Conservation (phyloP, 1,140 invertebrate species). For the Melanaphis sacchari region DNA sequence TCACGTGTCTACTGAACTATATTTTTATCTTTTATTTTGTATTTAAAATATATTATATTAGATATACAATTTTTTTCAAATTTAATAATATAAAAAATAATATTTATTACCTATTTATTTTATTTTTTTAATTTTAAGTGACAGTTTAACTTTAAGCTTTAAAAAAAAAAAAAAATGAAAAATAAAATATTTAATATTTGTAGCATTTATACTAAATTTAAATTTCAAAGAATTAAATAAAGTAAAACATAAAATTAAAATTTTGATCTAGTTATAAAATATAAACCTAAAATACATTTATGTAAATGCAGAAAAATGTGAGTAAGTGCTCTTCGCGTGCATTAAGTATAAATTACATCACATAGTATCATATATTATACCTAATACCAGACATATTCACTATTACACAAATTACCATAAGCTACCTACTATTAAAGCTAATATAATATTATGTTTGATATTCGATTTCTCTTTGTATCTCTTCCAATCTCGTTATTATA, state of each 20-base stretch:
- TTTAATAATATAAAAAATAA: not conserved
- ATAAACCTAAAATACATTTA: not conserved
- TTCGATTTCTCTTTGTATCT: not conserved
- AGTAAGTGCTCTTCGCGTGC: not conserved
- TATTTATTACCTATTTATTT: not conserved
- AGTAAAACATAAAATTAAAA: not conserved
- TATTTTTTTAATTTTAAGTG: not conserved
- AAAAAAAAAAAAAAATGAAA: not conserved
- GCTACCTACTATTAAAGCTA: too few relatives aligned
- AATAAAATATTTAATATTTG: not conserved
- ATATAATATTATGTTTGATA: constrained; percentile 4
- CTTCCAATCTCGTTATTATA: not conserved
- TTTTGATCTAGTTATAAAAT: not conserved
- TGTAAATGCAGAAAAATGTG: not conserved
- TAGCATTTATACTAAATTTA: not conserved
- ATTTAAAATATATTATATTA: not conserved
- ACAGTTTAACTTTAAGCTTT: not conserved
- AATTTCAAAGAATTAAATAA: not conserved
- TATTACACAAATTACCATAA: not conserved
- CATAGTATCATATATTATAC: not conserved
- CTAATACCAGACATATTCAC: not conserved
- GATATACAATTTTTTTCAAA: not conserved
- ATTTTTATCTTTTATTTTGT: not conserved
- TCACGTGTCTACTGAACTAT: not conserved
- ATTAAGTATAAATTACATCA: not conserved